A percentile compares a stretch with the other conserved stretches of the same genome.
Evolutionary conservation across 2,113 vertebrate species (phyloP).

Genomic region (Naja naja): DNA sequence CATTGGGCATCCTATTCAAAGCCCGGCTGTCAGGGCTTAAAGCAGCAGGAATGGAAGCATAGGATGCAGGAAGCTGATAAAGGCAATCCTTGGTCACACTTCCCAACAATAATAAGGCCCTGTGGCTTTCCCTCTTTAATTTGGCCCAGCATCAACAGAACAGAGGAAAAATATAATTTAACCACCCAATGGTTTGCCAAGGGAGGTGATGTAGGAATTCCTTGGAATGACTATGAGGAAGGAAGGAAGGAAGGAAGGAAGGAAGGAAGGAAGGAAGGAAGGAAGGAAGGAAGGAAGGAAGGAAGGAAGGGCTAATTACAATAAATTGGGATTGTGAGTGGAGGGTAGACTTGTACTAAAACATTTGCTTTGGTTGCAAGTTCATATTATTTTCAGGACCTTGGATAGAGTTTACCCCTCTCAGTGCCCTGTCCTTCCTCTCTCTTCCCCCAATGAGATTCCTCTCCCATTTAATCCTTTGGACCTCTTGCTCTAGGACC

Average conservation of each 20-base stretch:
- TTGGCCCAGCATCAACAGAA: not conserved
- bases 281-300: not conserved
- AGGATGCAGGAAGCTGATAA: not conserved
- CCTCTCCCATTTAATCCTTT: not conserved
- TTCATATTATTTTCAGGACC: not conserved
- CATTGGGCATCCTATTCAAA: not conserved
- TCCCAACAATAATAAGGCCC: not conserved
- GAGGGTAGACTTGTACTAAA: not conserved
- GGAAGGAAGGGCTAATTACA: not conserved
- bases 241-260: not conserved
- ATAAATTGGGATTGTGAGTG: not conserved
- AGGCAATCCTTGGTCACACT: not conserved
- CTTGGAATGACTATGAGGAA: not conserved
- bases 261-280: not conserved
- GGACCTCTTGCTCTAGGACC: not conserved
- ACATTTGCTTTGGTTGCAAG: not conserved
- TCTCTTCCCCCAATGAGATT: not conserved
- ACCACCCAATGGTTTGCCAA: not conserved
- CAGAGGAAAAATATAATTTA: not conserved
- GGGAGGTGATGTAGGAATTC: not conserved
- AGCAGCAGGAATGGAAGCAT: not conserved
- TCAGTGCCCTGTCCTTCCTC: not conserved
- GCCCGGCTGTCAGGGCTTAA: not conserved
- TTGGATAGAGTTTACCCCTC: not conserved
- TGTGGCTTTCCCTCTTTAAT: not conserved